Percentiles rank a stretch among this genome's conserved stretches.
These are phyloP conservation scores for Drosophila repleta DNA, from an alignment of 1,140 invertebrate genomes.

Conservation along the genomic window DNA sequence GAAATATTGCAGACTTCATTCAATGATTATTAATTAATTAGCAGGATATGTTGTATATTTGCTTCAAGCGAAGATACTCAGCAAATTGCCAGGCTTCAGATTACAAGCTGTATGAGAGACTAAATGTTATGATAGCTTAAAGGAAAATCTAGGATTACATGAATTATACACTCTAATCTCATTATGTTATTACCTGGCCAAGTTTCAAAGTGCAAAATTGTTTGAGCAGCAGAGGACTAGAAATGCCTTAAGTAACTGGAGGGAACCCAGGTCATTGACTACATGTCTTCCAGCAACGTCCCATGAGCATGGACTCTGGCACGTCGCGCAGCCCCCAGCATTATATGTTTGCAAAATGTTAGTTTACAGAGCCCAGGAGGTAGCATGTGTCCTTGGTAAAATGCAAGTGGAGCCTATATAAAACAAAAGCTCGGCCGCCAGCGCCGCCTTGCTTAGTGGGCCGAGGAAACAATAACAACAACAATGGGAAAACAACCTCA, in stretches of 20 bases:
- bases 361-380: not conserved
- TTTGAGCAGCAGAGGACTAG: not conserved
- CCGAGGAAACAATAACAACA: conserved; percentile 29
- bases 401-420: conserved; percentile 54
- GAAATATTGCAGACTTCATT: not conserved
- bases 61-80: too few species aligned
- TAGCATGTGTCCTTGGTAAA: conserved; percentile 50
- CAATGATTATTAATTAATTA: too few species aligned
- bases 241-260: conserved; percentile 12
- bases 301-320: not conserved
- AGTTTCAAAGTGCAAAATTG: not conserved
- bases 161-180: not conserved
- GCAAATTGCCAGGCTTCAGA: not conserved
- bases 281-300: conserved; percentile 11
- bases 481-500: conserved; percentile 7
- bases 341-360: conserved; percentile 17
- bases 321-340: conserved; percentile 1
- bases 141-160: not conserved
- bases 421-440: conserved; percentile 55
- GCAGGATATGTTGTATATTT: too few species aligned
- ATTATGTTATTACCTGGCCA: conserved; percentile 5
- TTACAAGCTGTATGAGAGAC: not conserved
- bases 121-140: too few species aligned
- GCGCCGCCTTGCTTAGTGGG: conserved; percentile 42
- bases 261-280: conserved; percentile 32